A percentile compares a stretch with the other conserved stretches of the same genome.
These are phyloP conservation scores for Drosophila azteca DNA, from an alignment of 1,140 invertebrate species.

Conservation along the genomic window DNA sequence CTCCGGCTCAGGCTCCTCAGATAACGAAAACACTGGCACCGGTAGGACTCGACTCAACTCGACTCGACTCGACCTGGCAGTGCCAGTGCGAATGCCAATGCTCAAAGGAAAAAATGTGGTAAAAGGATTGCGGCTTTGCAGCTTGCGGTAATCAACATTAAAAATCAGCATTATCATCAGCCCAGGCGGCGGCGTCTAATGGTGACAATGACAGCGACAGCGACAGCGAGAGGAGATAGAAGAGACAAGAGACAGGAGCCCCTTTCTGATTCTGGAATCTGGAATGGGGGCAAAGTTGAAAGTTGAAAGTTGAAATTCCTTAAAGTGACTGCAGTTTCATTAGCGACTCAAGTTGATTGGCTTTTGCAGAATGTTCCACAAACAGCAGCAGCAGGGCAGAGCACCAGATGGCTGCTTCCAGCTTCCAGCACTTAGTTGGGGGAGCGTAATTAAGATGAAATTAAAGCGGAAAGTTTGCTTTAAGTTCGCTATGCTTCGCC, in stretches of 20 bases:
- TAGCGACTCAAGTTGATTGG: slow-evolving; percentile 75
- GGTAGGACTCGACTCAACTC: no score
- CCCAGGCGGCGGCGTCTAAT: slow-evolving; percentile 39
- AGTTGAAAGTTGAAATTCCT: slow-evolving; percentile 47
- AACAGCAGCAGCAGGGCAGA: slow-evolving; percentile 12
- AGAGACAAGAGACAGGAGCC: background rate
- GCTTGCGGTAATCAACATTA: slow-evolving; percentile 59
- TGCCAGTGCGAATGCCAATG: background rate
- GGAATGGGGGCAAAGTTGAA: background rate
- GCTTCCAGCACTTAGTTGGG: slow-evolving; percentile 3
- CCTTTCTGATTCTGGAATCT: no score
- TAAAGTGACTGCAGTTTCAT: slow-evolving; percentile 71
- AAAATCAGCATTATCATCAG: slow-evolving; percentile 60
- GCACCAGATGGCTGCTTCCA: background rate
- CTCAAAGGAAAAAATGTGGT: slow-evolving; percentile 28
- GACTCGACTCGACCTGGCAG: no score
- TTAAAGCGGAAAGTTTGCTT: slow-evolving; percentile 79
- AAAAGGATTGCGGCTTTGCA: slow-evolving; percentile 49
- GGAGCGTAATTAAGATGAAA: slow-evolving; percentile 73
- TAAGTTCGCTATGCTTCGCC: slow-evolving; percentile 44
- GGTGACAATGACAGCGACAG: slow-evolving; percentile 38
- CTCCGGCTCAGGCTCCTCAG: background rate
- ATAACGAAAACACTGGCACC: slow-evolving; percentile 18
- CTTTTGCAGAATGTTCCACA: slow-evolving; percentile 59
- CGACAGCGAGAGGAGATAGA: slow-evolving; percentile 1